Conservation (phyloP, 2,888 invertebrate species). For the Drosophila vallismaia region DNA sequence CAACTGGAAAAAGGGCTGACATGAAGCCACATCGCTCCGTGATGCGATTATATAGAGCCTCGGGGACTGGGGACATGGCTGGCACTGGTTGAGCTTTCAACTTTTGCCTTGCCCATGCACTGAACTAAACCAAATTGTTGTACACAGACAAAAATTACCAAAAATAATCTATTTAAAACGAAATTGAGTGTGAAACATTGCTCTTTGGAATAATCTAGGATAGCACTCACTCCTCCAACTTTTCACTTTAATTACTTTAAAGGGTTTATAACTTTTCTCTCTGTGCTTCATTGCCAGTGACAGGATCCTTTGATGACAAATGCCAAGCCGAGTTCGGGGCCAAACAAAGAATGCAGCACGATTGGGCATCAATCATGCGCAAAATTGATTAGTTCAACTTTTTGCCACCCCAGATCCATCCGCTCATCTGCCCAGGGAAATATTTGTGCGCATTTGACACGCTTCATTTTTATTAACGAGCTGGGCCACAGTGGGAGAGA, state of each 20-base stretch:
- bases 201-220: no score
- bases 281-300: neutral
- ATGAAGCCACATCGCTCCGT: slow-evolving; percentile 49
- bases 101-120: slow-evolving; percentile 50
- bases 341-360: slow-evolving; percentile 69
- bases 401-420: slow-evolving; percentile 16
- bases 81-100: slow-evolving; percentile 38
- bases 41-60: slow-evolving; percentile 56
- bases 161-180: no score
- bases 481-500: neutral
- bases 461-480: slow-evolving; percentile 65
- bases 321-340: slow-evolving; percentile 30
- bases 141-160: no score
- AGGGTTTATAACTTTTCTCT: neutral
- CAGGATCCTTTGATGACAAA: slow-evolving; percentile 53
- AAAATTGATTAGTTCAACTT: slow-evolving; percentile 71
- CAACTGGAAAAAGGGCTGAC: slow-evolving; percentile 52
- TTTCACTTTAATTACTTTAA: neutral
- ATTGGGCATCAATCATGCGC: slow-evolving; percentile 77
- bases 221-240: no score
- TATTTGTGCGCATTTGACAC: slow-evolving; percentile 46
- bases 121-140: slow-evolving; percentile 30
- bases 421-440: slow-evolving; percentile 14
- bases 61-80: slow-evolving; percentile 4
- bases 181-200: no score